Evolutionary conservation across 2,113 vertebrate species (phyloP).

Genomic region (Phasianus colchicus): DNA sequence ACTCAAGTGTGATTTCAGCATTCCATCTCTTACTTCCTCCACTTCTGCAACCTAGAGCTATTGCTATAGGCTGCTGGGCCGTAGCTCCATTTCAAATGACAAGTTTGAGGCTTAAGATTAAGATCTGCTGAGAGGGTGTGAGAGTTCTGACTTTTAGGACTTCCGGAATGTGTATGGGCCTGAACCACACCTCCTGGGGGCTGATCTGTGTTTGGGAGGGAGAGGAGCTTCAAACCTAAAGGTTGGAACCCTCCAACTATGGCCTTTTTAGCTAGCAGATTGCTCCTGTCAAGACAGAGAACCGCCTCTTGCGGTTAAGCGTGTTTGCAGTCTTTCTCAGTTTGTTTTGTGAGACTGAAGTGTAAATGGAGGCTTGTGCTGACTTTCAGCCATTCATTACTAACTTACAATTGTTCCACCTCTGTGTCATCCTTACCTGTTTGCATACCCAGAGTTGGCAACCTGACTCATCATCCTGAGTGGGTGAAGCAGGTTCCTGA

Average conservation of each 20-base stretch:
- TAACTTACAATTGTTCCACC: background rate
- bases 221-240: background rate
- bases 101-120: background rate
- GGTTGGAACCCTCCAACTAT: background rate
- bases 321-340: background rate
- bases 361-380: background rate
- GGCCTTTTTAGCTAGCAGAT: background rate
- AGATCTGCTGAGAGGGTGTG: background rate
- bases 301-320: background rate
- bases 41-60: background rate
- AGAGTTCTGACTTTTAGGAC: background rate
- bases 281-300: background rate
- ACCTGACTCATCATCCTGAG: background rate
- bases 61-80: accelerated
- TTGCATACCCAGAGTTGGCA: background rate
- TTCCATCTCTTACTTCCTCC: background rate
- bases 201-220: background rate
- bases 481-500: background rate
- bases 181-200: accelerated
- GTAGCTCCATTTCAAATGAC: background rate
- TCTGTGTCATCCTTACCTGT: background rate
- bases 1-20: background rate
- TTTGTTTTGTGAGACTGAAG: background rate
- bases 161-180: accelerated
- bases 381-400: background rate